Conservation (phyloP, 2,888 invertebrate genomes). For the Ennomos erosarius region DNA sequence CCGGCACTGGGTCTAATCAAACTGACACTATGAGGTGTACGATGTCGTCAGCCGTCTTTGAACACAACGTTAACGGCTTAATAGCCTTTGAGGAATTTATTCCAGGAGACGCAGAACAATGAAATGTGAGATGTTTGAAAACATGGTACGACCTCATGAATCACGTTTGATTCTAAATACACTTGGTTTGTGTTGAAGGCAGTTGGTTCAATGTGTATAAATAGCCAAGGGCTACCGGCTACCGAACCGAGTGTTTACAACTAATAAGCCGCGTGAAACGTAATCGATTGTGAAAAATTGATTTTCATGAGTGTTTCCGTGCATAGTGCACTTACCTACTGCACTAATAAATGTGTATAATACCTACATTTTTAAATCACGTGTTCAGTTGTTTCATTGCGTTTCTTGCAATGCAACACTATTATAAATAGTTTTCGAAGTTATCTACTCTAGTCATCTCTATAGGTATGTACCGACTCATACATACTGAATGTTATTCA, state of each 20-base stretch:
- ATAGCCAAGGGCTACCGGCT: slow-evolving; percentile 24
- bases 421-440: too few relatives aligned
- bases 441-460: too few relatives aligned
- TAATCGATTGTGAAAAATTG: not conserved
- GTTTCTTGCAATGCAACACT: too few relatives aligned
- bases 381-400: too few relatives aligned
- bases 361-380: too few relatives aligned
- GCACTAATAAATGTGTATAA: too few relatives aligned
- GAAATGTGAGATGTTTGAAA: slow-evolving; percentile 25
- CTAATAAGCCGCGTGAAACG: slow-evolving; percentile 7
- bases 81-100: slow-evolving; percentile 33
- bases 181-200: not conserved
- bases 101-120: slow-evolving; percentile 17
- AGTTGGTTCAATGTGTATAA: too few relatives aligned
- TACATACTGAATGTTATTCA: too few relatives aligned
- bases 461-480: too few relatives aligned
- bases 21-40: slow-evolving; percentile 53
- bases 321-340: not conserved
- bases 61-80: slow-evolving; percentile 48
- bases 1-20: slow-evolving; percentile 45
- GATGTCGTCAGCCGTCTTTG: slow-evolving; percentile 43
- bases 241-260: slow-evolving; percentile 5
- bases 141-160: slow-evolving; percentile 19
- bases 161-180: slow-evolving; percentile 18
- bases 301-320: slow-evolving; percentile 6